Evolutionary conservation across 2,888 invertebrate species (phyloP).

Genomic region (Carpatolechia fugitivella): DNA sequence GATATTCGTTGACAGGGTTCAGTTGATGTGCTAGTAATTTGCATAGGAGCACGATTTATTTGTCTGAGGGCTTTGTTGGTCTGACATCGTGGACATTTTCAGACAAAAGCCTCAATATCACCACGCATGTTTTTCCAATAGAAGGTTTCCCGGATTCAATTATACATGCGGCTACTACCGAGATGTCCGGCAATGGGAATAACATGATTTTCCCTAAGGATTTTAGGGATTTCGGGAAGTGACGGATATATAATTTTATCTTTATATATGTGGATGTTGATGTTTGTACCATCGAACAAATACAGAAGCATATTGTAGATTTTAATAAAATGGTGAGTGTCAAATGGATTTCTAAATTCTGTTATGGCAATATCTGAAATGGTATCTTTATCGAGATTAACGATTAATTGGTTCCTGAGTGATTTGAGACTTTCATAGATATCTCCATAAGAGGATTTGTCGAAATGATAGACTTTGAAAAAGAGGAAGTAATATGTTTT

Average conservation of each 20-base stretch:
- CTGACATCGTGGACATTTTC: conserved; percentile 20
- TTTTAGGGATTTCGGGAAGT: conserved; percentile 20
- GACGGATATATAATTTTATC: conserved; percentile 4
- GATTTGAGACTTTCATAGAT: too few species aligned
- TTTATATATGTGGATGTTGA: conserved; percentile 2
- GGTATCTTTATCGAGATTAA: too few species aligned
- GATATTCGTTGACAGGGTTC: conserved; percentile 17
- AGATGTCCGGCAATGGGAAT: too few species aligned
- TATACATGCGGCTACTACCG: too few species aligned
- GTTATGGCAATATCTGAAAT: conserved; percentile 1
- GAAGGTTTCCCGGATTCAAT: too few species aligned
- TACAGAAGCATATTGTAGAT: conserved; percentile 9
- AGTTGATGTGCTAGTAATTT: conserved; percentile 17
- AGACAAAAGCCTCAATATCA: conserved; percentile 28
- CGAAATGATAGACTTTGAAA: too few species aligned
- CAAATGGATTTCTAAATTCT: conserved; percentile 1
- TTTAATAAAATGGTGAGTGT: neutral
- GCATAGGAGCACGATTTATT: conserved; percentile 11
- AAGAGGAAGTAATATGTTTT: too few species aligned
- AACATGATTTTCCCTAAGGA: neutral
- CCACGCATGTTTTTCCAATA: too few species aligned
- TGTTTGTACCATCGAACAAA: conserved; percentile 1
- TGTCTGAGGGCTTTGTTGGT: conserved; percentile 16
- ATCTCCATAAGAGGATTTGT: too few species aligned
- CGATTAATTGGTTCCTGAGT: too few species aligned